Evolutionary conservation across 2,888 invertebrate genomes (phyloP).

Genomic region (Conomelus anceps): DNA sequence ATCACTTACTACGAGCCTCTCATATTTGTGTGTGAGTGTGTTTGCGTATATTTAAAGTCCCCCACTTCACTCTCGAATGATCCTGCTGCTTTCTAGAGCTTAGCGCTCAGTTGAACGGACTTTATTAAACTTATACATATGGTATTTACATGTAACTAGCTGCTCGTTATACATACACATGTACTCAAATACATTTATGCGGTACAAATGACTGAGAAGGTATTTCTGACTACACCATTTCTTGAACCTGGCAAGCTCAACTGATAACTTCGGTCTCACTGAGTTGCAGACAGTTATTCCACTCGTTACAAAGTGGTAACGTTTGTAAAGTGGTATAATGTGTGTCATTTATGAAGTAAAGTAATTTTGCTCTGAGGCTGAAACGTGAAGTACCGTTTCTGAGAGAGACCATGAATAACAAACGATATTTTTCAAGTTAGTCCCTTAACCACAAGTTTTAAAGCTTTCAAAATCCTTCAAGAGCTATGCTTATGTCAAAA

Average conservation of each 20-base stretch:
- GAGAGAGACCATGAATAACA: too few species aligned
- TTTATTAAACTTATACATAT: not conserved
- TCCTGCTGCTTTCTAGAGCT: not conserved
- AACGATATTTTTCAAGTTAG: too few species aligned
- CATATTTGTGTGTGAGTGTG: not conserved
- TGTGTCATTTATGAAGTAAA: not conserved
- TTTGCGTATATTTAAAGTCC: not conserved
- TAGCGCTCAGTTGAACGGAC: not conserved
- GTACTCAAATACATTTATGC: not conserved
- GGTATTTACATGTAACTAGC: not conserved
- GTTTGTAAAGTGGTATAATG: too few species aligned
- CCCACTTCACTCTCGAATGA: not conserved
- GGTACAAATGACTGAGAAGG: not conserved
- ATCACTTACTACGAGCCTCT: not conserved
- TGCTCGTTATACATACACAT: not conserved
- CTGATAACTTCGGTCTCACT: not conserved
- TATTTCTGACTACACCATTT: not conserved
- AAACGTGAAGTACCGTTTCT: not conserved
- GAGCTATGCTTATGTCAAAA: too few species aligned
- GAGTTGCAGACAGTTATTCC: not conserved
- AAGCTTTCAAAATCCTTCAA: too few species aligned
- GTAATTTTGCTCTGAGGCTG: not conserved
- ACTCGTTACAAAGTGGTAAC: too few species aligned
- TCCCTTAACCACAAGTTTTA: too few species aligned
- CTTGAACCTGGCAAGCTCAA: not conserved